Base-by-base conservation (phyloP, 2,113 vertebrate genomes). In the Symphodus melops region DNA sequence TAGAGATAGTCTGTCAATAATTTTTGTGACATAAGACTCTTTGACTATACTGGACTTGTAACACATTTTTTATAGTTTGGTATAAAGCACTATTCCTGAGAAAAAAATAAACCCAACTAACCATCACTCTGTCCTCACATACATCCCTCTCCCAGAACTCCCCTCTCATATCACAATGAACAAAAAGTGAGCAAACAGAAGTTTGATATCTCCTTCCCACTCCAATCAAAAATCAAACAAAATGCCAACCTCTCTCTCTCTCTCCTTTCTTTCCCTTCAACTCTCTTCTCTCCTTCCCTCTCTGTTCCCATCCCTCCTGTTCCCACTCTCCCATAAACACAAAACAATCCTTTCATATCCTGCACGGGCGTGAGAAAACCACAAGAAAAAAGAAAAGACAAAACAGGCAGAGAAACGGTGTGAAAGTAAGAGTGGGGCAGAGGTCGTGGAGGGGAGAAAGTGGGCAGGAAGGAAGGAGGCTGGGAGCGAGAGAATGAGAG, bases 291-390 rank as follows among this genome's bases (percentile, higher is more conserved):
- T 53, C 55, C 23, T 44, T 42, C 70, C 56, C 57, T 44, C 69
- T 68, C 54, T 25, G 8, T 49, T 67, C 69, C 56, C 60, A 70
- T 60, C 65, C n/a, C 58, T 80, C 62, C 74, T 39, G 9, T 49
- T 76, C 68, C 72, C 64, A 66, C 58, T 89, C 68, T 79, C 76
- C 56, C 67, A 51, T 52, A 80, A 85, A 84, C 78, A 86, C 60
- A 81, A 84, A 87, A 88, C 88, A 86, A 83, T 78, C 74, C 59
- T 72, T 86, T 85, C 80, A 76, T 82, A 83, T 88, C 81, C 84
- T 80, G 86, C 62, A 8, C 68, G 52, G 75, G 80, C 84, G 88
- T 92, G 92, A 92, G 88, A 93, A 91, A 91, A 69, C 12, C 8
- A 8, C 72, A 58, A 77, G 77, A 84, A 33, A 33, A 33, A 33